Evolutionary conservation across 2,797 vertebrate species (phyloP).

Genomic region (Coluber constrictor): DNA sequence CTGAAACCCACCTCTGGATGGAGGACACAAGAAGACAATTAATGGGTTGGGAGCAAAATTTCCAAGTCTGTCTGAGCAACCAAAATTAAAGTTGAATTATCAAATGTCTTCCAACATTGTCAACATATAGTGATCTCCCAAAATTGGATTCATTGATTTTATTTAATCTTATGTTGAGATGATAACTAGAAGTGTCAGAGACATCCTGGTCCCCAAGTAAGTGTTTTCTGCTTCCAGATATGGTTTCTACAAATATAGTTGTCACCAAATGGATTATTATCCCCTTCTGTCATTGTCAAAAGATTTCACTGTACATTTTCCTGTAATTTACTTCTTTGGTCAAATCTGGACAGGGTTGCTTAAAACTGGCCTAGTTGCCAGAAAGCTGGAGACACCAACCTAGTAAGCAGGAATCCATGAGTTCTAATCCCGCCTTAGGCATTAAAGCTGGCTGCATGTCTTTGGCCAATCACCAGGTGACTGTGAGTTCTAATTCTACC

Average conservation of each 20-base stretch:
- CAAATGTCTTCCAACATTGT: not conserved
- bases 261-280: not conserved
- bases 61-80: not conserved
- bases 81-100: not conserved
- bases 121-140: not conserved
- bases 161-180: not conserved
- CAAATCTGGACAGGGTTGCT: not conserved
- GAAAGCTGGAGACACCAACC: too few species aligned
- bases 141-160: not conserved
- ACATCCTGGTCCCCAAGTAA: not conserved
- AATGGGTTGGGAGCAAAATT: not conserved
- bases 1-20: too few species aligned
- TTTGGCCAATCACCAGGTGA: too few species aligned
- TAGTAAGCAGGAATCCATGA: too few species aligned
- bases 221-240: not conserved
- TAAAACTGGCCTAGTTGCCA: not conserved
- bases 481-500: too few species aligned
- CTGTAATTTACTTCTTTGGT: not conserved
- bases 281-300: not conserved
- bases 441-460: too few species aligned
- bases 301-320: not conserved
- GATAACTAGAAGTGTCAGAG: not conserved
- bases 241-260: not conserved
- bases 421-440: too few species aligned
- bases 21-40: not conserved